Base-by-base conservation (phyloP, 2,797 vertebrate species). In the Falco peregrinus region DNA sequence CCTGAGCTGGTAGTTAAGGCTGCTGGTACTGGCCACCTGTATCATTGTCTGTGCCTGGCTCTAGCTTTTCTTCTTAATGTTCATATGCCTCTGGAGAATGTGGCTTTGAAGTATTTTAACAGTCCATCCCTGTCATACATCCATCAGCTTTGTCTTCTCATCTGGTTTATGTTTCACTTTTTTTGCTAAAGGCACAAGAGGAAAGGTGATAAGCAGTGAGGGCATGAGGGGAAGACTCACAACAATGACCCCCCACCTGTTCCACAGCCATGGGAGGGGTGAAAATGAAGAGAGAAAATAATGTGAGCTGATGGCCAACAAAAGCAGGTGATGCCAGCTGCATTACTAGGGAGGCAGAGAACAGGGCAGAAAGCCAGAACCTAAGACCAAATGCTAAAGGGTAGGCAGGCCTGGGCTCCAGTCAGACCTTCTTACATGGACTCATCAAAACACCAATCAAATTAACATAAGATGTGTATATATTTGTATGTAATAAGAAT, bases 251-350 rank as follows among this genome's bases (percentile, higher is more conserved):
- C 95, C 37, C 26, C 37, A 53, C 75, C 37, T 75, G 24, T 78
- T 93, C 54, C 15, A 53, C 54, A 91, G 43, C 50, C 37, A 20
- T 61, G 29, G 17, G 29, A 91, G 47, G 81, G 43, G 65, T 78
- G 73, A 71, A 85, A 94, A 91, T 59, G 48, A 94, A 86, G 69
- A 94, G 37, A 88, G 47, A 83, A 93, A 56, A 48, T 71, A 51
- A 57, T 93, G 81, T n/a, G 45, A 76, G 84, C 69, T 33, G 37
- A 43, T 71, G 31, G n/a, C 75, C 87, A 93, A 22, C 20, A 39
- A 43, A 73, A 85, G 37, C 64, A 80, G 75, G 50, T 18, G 4
- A 74, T 0, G 2, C 53, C 5, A 16, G 41, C 64, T 93, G 78
- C 45, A 26, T 76, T 85, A 35, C 31, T 25, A 78, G 19, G 37